phyloP scores from a whole-genome alignment of 2,888 invertebrate genomes.

The Drosophila emarginata region DNA sequence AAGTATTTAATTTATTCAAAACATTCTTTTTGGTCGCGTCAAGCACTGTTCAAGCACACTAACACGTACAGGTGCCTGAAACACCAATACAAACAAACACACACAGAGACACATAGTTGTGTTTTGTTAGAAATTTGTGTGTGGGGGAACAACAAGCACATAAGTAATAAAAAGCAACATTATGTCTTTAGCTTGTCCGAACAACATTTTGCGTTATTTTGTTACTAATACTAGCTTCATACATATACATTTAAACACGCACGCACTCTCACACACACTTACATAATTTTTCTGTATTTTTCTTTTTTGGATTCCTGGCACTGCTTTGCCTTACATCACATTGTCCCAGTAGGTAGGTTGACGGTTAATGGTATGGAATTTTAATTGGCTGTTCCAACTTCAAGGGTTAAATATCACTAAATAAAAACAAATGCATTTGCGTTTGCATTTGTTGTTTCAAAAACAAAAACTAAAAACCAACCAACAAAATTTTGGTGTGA shows the following conservation, averaged over 20 bases:
- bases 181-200: constrained; percentile 29
- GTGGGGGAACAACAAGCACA: constrained; percentile 65
- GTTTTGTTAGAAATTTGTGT: constrained; percentile 54
- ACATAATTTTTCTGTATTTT: constrained; percentile 58
- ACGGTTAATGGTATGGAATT: background rate
- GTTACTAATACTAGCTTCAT: constrained; percentile 50
- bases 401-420: constrained; percentile 51
- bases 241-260: constrained; percentile 27
- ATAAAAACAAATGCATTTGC: constrained; percentile 70
- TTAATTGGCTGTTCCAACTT: constrained; percentile 9
- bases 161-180: constrained; percentile 46
- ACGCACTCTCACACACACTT: constrained; percentile 54
- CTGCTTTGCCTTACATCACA: constrained; percentile 54
- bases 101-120: constrained; percentile 4
- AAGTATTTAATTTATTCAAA: background rate
- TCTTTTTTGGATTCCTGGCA: constrained; percentile 41
- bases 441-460: constrained; percentile 8
- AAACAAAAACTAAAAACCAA: background rate
- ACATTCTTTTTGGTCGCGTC: background rate
- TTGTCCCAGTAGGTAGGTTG: background rate
- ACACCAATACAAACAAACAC: constrained; percentile 34
- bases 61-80: constrained; percentile 18
- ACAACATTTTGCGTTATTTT: constrained; percentile 27
- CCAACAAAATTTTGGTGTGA: background rate
- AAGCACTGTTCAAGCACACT: constrained; percentile 41